phyloP scores from a whole-genome alignment of 2,888 invertebrate genomes.

The Miltochrista miniata region DNA sequence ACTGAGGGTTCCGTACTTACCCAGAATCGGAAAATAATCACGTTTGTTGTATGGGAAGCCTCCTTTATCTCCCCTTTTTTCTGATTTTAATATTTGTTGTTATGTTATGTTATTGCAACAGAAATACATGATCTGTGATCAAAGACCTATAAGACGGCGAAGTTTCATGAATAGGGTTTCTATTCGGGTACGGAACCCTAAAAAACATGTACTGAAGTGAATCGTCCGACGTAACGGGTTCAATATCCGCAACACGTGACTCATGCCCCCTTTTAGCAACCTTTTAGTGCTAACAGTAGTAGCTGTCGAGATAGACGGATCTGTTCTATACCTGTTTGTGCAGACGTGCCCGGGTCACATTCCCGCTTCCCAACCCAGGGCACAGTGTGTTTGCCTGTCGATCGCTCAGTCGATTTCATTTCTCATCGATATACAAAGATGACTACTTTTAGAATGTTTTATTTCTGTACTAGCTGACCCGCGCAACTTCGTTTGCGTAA shows the following conservation, averaged over 20 bases:
- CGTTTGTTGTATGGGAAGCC: no score
- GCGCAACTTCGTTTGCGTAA: no score
- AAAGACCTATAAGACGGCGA: no score
- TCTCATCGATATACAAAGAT: neutral
- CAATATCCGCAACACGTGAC: neutral
- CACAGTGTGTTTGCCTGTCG: neutral
- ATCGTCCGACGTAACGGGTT: neutral
- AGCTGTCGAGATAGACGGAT: neutral
- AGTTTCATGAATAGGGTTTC: no score
- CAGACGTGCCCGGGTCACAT: neutral
- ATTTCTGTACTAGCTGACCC: no score
- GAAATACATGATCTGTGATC: no score
- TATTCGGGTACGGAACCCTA: no score
- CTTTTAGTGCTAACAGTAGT: neutral
- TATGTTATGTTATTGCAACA: no score
- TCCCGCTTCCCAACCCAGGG: neutral
- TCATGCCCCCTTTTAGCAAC: slow-evolving; percentile 2
- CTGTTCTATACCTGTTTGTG: neutral
- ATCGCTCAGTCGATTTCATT: neutral
- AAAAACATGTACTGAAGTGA: neutral
- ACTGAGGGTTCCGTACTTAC: no score
- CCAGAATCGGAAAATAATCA: no score
- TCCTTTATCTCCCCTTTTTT: no score
- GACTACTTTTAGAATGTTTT: neutral
- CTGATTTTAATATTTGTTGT: no score